Evolutionary conservation across 2,888 invertebrate species (phyloP), one percentile per base, ranked within the genome.

Genomic region (Meiosimyza platycephala): DNA sequence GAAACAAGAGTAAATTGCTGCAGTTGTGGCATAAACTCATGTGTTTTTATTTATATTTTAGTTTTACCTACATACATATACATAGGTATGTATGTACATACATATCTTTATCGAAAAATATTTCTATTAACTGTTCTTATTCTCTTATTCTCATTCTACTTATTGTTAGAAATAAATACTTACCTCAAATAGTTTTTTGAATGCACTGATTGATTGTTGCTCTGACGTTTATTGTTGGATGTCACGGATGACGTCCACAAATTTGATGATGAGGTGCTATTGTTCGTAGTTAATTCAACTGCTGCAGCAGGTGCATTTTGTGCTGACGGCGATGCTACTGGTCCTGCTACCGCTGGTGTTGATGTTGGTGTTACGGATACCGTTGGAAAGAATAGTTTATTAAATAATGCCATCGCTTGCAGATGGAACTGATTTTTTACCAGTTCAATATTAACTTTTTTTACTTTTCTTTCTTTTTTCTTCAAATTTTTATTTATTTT

Each of bases 381-480:
- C 71, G 80, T 75, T 73, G 85, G 85, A 81, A 86, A 86, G 88
- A 93, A 91, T 80, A 93, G 88, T 89, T 92, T 93, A 85, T 92
- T 92, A 86, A 93, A 90, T 88, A 93, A 89, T 89, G 93, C 92
- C 93, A 93, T 93, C 87, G 75, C 62, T 69, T 22, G 60, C 40
- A 51, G 22, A 33, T 51, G 62, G 33, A 69, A 33, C 52, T 62
- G 15, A 7, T 40, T 40, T 40, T 48, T 48, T 51, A 50, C 69
- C 60, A 69, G 33, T 62, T 33, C 47, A 28, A 40, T 71, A 33
- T 18, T 55, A 55, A 52, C 48, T 33, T 18, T 59, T 47, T 68
- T 47, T 5, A 11, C 12, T 11, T 48, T 50, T 68, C 16, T 18
- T 55, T 68, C 33, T 57, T 40, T 66, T 6, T n/a, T 48, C 18